These are phyloP conservation scores for Oasisia sp. DNA, from an alignment of 2,888 invertebrate genomes.

Conservation along the genomic window DNA sequence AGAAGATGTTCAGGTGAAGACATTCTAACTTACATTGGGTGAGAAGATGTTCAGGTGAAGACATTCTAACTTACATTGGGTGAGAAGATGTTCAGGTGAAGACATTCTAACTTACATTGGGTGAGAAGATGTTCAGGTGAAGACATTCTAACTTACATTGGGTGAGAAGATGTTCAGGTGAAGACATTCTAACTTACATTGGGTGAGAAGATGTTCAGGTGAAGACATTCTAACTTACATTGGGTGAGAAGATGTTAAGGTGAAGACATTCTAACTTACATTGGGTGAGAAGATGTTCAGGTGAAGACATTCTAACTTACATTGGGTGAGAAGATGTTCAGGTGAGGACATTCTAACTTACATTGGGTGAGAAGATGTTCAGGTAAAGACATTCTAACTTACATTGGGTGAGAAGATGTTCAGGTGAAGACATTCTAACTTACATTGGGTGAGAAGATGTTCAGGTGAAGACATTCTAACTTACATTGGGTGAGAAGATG, in stretches of 20 bases:
- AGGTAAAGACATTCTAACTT: constrained; percentile 85
- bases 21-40: constrained; percentile 68
- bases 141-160: constrained; percentile 78
- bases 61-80: constrained; percentile 68
- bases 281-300: constrained; percentile 78
- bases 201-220: constrained; percentile 78
- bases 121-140: constrained; percentile 73
- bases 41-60: constrained; percentile 79
- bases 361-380: constrained; percentile 76
- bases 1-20: no score
- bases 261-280: constrained; percentile 62
- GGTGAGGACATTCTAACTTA: constrained; percentile 63
- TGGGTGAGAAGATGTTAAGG: no score
- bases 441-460: constrained; percentile 56
- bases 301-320: constrained; percentile 67
- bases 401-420: no score
- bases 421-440: constrained; percentile 22
- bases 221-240: constrained; percentile 82
- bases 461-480: constrained; percentile 87
- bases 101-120: constrained; percentile 42
- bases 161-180: no score
- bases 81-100: constrained; percentile 80
- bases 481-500: constrained; percentile 51
- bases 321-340: no score
- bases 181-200: constrained; percentile 65